Evolutionary conservation across 2,888 invertebrate genomes (phyloP).

Genomic region (Gortyna flavago): DNA sequence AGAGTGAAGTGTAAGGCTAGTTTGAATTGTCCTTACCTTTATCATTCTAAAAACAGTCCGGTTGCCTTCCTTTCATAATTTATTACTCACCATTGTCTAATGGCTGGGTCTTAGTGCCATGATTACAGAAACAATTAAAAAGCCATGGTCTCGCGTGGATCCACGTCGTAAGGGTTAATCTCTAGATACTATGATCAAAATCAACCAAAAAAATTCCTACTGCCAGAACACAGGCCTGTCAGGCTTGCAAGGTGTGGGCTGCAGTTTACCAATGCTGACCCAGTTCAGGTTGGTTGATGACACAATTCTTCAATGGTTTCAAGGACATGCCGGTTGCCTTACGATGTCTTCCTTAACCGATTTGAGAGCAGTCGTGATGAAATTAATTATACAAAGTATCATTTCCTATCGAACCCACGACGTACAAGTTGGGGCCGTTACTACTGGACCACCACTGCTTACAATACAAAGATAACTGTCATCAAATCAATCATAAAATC

Average conservation of each 20-base stretch:
- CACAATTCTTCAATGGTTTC: background rate
- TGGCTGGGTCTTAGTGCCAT: background rate
- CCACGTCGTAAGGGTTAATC: background rate
- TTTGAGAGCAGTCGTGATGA: background rate
- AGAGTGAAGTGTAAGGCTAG: background rate
- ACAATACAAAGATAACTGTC: background rate
- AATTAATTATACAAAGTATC: background rate
- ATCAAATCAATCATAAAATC: background rate
- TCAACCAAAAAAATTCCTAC: background rate
- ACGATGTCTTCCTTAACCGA: background rate
- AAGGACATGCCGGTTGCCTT: background rate
- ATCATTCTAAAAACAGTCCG: background rate
- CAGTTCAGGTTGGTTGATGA: background rate
- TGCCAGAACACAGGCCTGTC: background rate
- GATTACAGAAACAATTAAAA: background rate
- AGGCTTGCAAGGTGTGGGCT: no score
- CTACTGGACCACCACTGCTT: background rate
- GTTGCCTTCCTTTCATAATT: background rate
- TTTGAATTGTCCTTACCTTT: background rate
- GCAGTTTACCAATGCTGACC: background rate
- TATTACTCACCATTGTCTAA: background rate
- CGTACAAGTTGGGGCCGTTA: no score
- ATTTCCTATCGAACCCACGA: background rate
- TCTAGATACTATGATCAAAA: background rate
- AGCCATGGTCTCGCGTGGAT: background rate